Evolutionary conservation across 2,113 vertebrate species (phyloP).

Genomic region (Dolichotis patagonum): DNA sequence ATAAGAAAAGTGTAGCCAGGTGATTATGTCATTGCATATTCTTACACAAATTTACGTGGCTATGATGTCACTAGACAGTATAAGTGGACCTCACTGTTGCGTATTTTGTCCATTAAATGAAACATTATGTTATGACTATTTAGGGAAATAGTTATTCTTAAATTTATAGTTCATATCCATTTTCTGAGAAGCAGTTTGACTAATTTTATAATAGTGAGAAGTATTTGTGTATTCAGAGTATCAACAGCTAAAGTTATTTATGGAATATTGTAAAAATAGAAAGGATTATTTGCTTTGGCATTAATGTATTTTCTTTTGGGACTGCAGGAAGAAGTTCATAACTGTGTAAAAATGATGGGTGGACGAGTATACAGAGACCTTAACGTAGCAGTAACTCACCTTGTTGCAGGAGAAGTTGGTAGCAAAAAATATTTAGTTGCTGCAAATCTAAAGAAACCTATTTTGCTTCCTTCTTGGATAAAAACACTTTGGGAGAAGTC

Average conservation of each 20-base stretch:
- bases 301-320: constrained; percentile 58
- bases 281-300: neutral
- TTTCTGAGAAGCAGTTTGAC: constrained; percentile 34
- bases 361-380: constrained; percentile 94
- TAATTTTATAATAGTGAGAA: constrained; percentile 47
- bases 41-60: neutral
- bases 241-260: constrained; percentile 35
- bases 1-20: neutral
- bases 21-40: neutral
- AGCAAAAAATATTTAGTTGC: constrained; percentile 99
- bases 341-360: constrained; percentile 96
- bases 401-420: constrained; percentile 98
- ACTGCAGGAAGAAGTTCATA: constrained; percentile 93
- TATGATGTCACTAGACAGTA: neutral
- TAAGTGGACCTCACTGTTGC: neutral
- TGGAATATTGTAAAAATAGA: neutral
- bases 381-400: constrained; percentile 94
- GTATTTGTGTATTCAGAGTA: constrained; percentile 35
- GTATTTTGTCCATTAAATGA: neutral
- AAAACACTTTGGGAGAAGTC: constrained; percentile 94
- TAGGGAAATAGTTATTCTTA: constrained; percentile 26
- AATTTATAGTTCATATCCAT: constrained; percentile 41
- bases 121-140: neutral
- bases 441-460: constrained; percentile 94
- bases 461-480: constrained; percentile 96